Evolutionary conservation across 30 jellyfish, hydroid and myxozoan genomes (phyloP), one percentile per base, ranked within the genome.

Genomic region (Aurelia aurita): DNA sequence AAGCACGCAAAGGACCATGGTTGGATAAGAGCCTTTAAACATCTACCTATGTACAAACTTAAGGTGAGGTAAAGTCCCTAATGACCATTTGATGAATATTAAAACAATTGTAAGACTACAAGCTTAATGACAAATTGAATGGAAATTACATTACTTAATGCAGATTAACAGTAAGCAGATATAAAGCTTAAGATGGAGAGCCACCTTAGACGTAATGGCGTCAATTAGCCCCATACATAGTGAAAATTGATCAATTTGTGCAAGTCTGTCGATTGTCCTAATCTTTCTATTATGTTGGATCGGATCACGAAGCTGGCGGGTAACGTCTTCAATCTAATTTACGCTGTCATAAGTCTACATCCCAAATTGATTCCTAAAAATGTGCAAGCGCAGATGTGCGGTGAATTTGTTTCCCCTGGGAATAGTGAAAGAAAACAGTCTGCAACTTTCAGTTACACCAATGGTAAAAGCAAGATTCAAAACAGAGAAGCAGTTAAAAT

Each of bases 161-260:
- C 27, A 58, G 87, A 54, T 75, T 75, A 75, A 28, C 74, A 59
- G 18, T 75, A 57, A 75, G 65, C 35, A 75, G 87, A 75, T 75
- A 54, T 55, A 20, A 27, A 5, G 87, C 74, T 75, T 75, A 58
- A 51, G 28, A 44, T 20, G 8, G n/a, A 15, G 64, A 58, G 45
- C 34, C 87, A 8, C 59, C 59, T 57, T 54, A 43, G 70, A 49
- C 63, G 21, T 57, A 9, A 12, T 19, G 63, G 87, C 75, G 75
- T 58, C 72, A 32, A 58, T 20, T 43, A 46, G 54, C 32, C 26
- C 51, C 57, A 49, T 57, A 16, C 53, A 46, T 49, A 29, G 58
- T 58, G 60, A 28, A 34, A 46, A 11, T 53, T 68, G 59, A 46
- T 29, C 20, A 57, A 55, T 58, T 27, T 57, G 26, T 73, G 54